Base-by-base conservation (phyloP, 2,797 vertebrate genomes). In the Pangasius mekongensis region DNA sequence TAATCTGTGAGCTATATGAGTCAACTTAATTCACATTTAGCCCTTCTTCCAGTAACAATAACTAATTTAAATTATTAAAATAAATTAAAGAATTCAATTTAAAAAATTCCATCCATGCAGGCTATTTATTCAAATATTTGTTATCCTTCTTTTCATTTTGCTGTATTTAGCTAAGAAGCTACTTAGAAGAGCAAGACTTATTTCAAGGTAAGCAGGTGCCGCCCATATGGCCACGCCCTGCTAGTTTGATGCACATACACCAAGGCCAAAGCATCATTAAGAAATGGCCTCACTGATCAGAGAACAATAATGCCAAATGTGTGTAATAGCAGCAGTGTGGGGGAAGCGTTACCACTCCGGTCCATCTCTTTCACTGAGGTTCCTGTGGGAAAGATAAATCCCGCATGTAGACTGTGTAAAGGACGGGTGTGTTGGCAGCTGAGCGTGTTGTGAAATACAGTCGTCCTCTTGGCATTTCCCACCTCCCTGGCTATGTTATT, bases 401-500 rank as follows among this genome's bases (percentile, higher is more conserved):
- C 10, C 36, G 7, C 52, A 74, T 74, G 69, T 22, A 39, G 56
- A 18, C 54, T 43, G 8, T 58, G 49, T 84, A 84, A 82, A 30
- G 60, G 60, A 86, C 87, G 90, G 93, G 93, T 30, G 43, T 92
- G 89, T 88, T 83, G 88, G 74, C 11, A 52, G 87, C 88, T 83
- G 43, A 67, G 86, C 84, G 14, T 20, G 87, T 92, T 89, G 91
- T 88, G 84, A 93, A 93, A 92, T 74, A 64, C 85, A 86, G 90
- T 91, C 92, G 95, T 95, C 95, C 94, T 95, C 94, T 92, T 54
- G 91, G 90, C 93, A 94, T 94, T 94, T 94, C 91, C 92, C 88
- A 90, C 92, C 93, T 94, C 93, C 91, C 88, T 3, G 52, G 43
- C 92, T 87, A 83, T 94, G 94, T 94, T 95, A 88, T 94, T 94